Evolutionary conservation across 2,113 vertebrate genomes (phyloP).

Genomic region (Struthidea cinerea): DNA sequence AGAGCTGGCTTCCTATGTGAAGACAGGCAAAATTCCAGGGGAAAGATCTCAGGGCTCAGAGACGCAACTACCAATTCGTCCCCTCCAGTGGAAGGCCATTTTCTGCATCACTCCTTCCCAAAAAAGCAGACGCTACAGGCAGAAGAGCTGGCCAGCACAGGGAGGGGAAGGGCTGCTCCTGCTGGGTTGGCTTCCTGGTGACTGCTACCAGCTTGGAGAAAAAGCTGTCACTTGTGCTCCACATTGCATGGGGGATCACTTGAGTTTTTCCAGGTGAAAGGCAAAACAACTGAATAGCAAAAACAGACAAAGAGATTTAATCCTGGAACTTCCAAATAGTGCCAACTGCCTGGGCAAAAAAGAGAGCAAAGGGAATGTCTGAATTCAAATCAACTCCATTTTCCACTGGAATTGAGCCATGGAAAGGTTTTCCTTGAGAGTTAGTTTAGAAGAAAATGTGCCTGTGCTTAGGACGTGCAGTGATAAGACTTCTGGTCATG

Average conservation of each 20-base stretch:
- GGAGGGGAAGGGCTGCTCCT: not conserved
- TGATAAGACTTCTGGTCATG: not conserved
- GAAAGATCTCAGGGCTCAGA: accelerated
- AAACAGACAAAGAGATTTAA: not conserved
- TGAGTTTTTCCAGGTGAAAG: not conserved
- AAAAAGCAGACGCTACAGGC: not conserved
- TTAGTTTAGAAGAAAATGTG: not conserved
- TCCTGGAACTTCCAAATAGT: not conserved
- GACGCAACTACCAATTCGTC: not conserved
- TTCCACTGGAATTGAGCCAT: not conserved
- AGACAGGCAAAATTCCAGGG: not conserved
- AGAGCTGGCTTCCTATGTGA: not conserved
- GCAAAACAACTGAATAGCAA: not conserved
- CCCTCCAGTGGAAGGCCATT: not conserved
- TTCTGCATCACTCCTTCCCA: not conserved
- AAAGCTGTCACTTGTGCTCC: conserved; percentile 33
- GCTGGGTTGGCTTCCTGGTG: not conserved
- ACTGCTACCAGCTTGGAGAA: not conserved
- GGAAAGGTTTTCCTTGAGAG: not conserved
- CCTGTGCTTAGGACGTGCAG: not conserved
- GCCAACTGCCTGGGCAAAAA: not conserved
- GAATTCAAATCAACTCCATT: not conserved
- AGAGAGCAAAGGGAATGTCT: not conserved
- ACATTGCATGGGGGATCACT: not conserved
- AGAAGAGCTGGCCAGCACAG: not conserved